Evolutionary conservation across 2,797 vertebrate species (phyloP), one percentile per base, ranked within the genome.

Genomic region (Urophycis tenuis): DNA sequence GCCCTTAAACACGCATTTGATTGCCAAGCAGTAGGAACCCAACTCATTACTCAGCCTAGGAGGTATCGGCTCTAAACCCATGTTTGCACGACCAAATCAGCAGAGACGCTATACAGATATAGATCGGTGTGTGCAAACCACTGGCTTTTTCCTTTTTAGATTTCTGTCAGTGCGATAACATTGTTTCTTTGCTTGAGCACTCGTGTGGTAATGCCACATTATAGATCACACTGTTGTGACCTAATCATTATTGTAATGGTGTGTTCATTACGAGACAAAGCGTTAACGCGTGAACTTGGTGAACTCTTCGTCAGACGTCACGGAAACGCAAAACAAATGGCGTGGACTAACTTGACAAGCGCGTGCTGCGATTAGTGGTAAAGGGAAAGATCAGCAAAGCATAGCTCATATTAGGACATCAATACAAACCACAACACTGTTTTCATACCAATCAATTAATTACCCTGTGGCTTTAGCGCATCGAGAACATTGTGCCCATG

Each of bases 1-100:
- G 75, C 45, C 80, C 77, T 80, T 75, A 79, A 81, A 72, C 80
- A 80, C 71, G 22, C 71, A 45, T 79, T 79, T 81, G 2, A 77
- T 84, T 79, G 77, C 71, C 74, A 53, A 39, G 71, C 73, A 19
- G 31, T 71, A 30, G 19, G 34, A 25, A 60, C n/a, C n/a, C 17
- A 60, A 39, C n/a, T 12, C 35, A 77, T 74, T 32, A 32, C 41
- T 71, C 31, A 33, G 81, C 81, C 81, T 82, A 49, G 2, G 53
- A 33, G 76, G 72, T 60, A 22, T 79, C 35, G 74, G 29, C 76
- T 73, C 71, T 25, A 19, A 60, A 60, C 53, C 53, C n/a, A 60
- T 60, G 53, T 60, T 70, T 70, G 67, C 29, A 76, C 64, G 5
- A 74, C 70, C 64, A 31, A 29, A 41, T 31, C 39, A 25, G 35